These are phyloP conservation scores for Neuroscelio doddi DNA, from an alignment of 2,888 invertebrate species.

Conservation along the genomic window DNA sequence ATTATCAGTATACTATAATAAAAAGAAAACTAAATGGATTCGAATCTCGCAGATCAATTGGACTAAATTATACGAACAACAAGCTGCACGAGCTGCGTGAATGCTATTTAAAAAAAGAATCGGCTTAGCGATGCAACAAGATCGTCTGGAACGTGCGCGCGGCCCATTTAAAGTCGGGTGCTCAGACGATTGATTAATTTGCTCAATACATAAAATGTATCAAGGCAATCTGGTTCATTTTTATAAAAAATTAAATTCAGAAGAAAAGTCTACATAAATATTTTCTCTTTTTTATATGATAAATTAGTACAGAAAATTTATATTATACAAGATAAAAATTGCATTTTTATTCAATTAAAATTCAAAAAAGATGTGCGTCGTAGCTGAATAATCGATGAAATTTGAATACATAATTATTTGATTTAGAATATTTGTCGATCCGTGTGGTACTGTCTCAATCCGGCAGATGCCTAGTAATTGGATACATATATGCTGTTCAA, in stretches of 20 bases:
- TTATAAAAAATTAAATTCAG: no score
- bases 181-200: conserved; percentile 35
- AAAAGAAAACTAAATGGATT: conserved; percentile 55
- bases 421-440: conserved; percentile 3
- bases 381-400: no score
- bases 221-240: no score
- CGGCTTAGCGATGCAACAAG: conserved; percentile 47
- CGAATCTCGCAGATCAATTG: conserved; percentile 61
- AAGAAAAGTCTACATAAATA: no score
- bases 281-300: no score
- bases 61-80: conserved; percentile 55
- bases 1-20: no score
- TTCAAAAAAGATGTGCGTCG: no score
- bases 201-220: no score
- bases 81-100: conserved; percentile 53
- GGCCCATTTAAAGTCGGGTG: conserved; percentile 39
- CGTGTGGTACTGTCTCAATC: conserved; percentile 9
- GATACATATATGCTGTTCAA: conserved; percentile 5
- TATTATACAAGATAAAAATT: no score
- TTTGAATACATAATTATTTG: conserved; percentile 5
- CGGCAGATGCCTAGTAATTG: conserved; percentile 19
- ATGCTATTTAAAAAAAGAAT: conserved; percentile 55
- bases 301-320: no score
- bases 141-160: no score
- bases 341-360: no score